phyloP scores from a whole-genome alignment of 2,113 vertebrate species.

The Lepisosteus osseus region DNA sequence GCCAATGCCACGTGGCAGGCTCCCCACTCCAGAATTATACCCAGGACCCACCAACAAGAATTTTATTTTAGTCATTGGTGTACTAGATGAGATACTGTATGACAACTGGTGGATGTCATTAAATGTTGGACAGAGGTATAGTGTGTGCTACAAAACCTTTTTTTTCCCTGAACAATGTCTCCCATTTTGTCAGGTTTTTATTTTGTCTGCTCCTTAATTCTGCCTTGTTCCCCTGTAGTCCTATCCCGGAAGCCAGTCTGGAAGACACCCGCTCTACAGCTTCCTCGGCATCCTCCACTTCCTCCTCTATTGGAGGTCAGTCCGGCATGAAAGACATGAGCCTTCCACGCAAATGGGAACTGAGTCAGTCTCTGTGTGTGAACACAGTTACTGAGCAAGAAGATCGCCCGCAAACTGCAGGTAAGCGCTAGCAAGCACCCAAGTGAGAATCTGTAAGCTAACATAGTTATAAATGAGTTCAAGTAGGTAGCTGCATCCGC shows the following conservation, averaged over 20 bases:
- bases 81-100: neutral
- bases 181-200: neutral
- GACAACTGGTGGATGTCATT: neutral
- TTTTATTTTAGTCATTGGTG: neutral
- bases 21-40: too few species aligned
- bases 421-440: neutral
- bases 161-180: neutral
- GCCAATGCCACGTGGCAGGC: too few species aligned
- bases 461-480: too few species aligned
- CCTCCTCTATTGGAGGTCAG: constrained; percentile 48
- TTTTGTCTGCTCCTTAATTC: neutral
- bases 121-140: neutral
- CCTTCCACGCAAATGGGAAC: constrained; percentile 61
- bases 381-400: constrained; percentile 7
- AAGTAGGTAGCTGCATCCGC: too few species aligned
- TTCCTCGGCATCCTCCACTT: constrained; percentile 60
- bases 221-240: constrained; percentile 52
- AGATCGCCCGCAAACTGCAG: neutral
- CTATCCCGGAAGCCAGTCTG: constrained; percentile 73
- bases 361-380: constrained; percentile 26
- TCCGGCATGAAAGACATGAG: constrained; percentile 59
- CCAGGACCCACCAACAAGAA: too few species aligned
- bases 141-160: neutral
- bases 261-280: constrained; percentile 61
- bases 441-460: too few species aligned